These are phyloP conservation scores for Acanthacorydalis orientalis DNA, from an alignment of 2,888 invertebrate species.

Conservation along the genomic window DNA sequence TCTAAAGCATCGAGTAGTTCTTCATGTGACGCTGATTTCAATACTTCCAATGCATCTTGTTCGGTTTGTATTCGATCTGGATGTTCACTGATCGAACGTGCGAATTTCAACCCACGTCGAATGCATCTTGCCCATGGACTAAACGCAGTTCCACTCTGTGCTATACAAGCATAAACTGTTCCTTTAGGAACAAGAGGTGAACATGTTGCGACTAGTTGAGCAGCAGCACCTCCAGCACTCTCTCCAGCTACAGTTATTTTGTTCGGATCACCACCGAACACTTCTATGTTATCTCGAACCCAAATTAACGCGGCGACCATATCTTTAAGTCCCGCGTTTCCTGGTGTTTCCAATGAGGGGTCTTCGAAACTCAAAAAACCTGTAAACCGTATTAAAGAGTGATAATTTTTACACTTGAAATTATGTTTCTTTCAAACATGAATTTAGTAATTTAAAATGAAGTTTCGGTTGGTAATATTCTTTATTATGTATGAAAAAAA, in stretches of 20 bases:
- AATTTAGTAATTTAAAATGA: not conserved
- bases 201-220: slow-evolving; percentile 14
- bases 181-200: slow-evolving; percentile 13
- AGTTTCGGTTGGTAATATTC: not conserved
- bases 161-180: slow-evolving; percentile 9
- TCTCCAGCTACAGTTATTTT: slow-evolving; percentile 15
- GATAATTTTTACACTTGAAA: not conserved
- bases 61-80: slow-evolving; percentile 4
- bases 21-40: slow-evolving; percentile 6
- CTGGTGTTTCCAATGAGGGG: slow-evolving; percentile 7
- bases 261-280: slow-evolving; percentile 13
- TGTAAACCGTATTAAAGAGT: not conserved
- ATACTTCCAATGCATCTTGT: slow-evolving; percentile 7
- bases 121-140: not conserved
- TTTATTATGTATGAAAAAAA: too few relatives aligned
- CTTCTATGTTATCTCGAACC: slow-evolving; percentile 10
- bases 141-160: slow-evolving; percentile 8
- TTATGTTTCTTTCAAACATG: not conserved
- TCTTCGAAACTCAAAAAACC: slow-evolving; percentile 8
- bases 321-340: slow-evolving; percentile 12
- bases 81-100: slow-evolving; percentile 2
- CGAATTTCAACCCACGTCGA: slow-evolving; percentile 2
- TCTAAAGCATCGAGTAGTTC: slow-evolving; percentile 4
- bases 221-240: slow-evolving; percentile 15
- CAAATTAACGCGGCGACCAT: slow-evolving; percentile 11